These are phyloP conservation scores for Coreoperca whiteheadi DNA, from an alignment of 2,113 vertebrate genomes.

Conservation along the genomic window DNA sequence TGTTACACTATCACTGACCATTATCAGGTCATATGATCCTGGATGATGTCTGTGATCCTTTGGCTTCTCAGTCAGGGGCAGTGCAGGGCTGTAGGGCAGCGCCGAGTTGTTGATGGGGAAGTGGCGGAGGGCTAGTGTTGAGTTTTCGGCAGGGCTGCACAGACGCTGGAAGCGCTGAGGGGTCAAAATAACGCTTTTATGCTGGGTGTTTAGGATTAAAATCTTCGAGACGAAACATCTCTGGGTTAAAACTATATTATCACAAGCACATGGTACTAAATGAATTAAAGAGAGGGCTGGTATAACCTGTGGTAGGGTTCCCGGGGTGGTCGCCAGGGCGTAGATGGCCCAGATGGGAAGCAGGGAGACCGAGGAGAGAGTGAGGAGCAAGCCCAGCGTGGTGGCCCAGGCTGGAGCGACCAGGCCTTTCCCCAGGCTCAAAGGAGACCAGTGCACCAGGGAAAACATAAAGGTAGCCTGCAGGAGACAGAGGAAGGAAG, in stretches of 20 bases:
- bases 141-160: slow-evolving; percentile 55
- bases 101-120: neutral
- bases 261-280: neutral
- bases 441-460: slow-evolving; percentile 78
- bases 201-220: neutral
- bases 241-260: neutral
- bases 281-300: neutral
- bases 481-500: neutral
- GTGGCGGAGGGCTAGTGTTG: slow-evolving; percentile 25
- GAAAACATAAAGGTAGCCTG: slow-evolving; percentile 83
- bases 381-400: slow-evolving; percentile 77
- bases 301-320: slow-evolving; percentile 73
- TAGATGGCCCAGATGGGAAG: slow-evolving; percentile 82
- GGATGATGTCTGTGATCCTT: slow-evolving; percentile 28
- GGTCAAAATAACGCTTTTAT: neutral
- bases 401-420: slow-evolving; percentile 77
- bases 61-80: slow-evolving; percentile 51
- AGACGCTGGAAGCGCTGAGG: slow-evolving; percentile 66
- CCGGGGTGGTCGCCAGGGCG: slow-evolving; percentile 67
- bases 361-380: slow-evolving; percentile 81
- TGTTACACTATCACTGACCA: neutral
- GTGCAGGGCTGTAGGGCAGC: slow-evolving; percentile 36
- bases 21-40: neutral
- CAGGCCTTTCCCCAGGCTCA: slow-evolving; percentile 73
- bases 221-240: neutral